Base-by-base conservation (phyloP, 2,113 vertebrate genomes). In the Podocnemis expansa region DNA sequence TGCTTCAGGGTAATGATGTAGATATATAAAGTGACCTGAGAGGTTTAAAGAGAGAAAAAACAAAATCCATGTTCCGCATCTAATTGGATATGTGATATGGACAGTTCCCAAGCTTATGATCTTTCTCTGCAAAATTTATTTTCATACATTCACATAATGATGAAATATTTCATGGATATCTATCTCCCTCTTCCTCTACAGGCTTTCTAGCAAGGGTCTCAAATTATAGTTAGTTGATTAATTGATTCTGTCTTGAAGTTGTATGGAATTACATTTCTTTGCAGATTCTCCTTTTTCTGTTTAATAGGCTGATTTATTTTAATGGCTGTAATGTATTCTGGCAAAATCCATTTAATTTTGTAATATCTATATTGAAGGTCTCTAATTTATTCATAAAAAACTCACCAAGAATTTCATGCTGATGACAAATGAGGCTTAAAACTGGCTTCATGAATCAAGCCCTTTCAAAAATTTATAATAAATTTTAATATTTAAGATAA, bases 261-360 rank as follows among this genome's bases (percentile, higher is more conserved):
- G 87, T 97, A 91, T 86, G 92, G 95, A 97, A 97, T 98, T 97
- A 92, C 43, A 27, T 97, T 97, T 96, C 96, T 96, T 97, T 96
- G 94, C 92, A 93, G 88, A 95, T 82, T 96, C 93, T 93, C 67
- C 88, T 92, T 91, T 97, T 88, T 94, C 85, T 90, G 91, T 96
- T 97, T 94, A 98, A 96, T 96, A 97, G 93, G 94, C 93, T 97
- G 97, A 98, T 98, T 98, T 97, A 97, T 98, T 97, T 98, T 97
- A 98, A 98, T 97, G 88, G 52, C 89, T 86, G 27, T 97, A 97
- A 98, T 95, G 94, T 94, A 94, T 94, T 98, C 92, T 89, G 92
- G 97, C 92, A 97, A 97, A 98, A 98, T 97, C 96, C 93, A 97
- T 97, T 98, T 97, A 95, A 94, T 96, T 95, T 95, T 97, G 93